These are phyloP conservation scores for Lagodon rhomboides DNA, from an alignment of 2,797 vertebrate genomes.

Conservation along the genomic window DNA sequence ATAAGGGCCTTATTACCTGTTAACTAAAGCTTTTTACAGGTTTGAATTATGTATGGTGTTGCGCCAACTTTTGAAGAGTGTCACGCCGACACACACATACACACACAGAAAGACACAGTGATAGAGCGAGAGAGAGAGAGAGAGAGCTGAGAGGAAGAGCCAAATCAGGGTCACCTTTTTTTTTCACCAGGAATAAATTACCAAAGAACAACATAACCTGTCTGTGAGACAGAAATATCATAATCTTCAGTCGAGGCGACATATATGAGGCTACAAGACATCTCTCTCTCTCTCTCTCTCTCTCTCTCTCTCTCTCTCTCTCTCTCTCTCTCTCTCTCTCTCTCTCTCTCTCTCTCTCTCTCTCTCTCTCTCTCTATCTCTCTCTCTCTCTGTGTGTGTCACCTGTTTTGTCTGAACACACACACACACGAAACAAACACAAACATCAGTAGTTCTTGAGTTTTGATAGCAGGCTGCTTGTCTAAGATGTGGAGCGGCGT, in stretches of 20 bases:
- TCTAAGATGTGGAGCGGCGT: constrained; percentile 63
- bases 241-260: constrained; percentile 9
- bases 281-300: constrained; percentile 33
- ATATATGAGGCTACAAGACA: constrained; percentile 1
- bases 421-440: constrained; percentile 36
- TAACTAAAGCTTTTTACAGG: not conserved
- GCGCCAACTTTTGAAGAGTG: constrained; percentile 5
- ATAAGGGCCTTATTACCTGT: too few species aligned
- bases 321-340: too few species aligned
- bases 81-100: too few species aligned
- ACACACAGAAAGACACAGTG: too few species aligned
- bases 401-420: not conserved
- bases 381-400: constrained; percentile 16
- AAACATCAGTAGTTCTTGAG: constrained; percentile 34
- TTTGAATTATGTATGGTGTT: constrained; percentile 3
- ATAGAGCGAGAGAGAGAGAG: too few species aligned
- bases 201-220: constrained; percentile 5
- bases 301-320: constrained; percentile 2
- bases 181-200: constrained; percentile 15
- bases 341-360: too few species aligned
- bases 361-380: constrained; percentile 28
- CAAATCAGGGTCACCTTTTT: constrained; percentile 19
- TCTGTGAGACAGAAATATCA: constrained; percentile 25
- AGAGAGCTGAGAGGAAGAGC: not conserved
- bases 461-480: constrained; percentile 52